A percentile compares a stretch with the other conserved stretches of the same genome.
These are phyloP conservation scores for Ditylenchus weischeri DNA, from an alignment of 2,888 invertebrate genomes.

Conservation along the genomic window DNA sequence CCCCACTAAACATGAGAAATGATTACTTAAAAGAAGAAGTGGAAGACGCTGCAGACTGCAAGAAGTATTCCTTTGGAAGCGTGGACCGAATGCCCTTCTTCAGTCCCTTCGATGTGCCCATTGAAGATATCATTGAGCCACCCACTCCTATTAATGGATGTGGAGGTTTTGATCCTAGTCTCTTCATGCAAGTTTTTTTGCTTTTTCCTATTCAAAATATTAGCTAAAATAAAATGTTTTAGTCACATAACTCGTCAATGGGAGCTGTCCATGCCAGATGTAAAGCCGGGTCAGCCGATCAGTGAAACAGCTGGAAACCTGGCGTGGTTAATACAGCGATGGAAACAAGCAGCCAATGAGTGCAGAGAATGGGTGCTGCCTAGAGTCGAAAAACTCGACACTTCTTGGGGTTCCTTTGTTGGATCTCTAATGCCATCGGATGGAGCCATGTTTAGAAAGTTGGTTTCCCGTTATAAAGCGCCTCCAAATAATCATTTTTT, in stretches of 20 bases:
- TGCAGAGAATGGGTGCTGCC: conserved; percentile 23
- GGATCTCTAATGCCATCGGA: conserved; percentile 42
- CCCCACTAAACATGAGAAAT: conserved; percentile 38
- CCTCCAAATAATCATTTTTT: no score
- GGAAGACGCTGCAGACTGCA: conserved; percentile 4
- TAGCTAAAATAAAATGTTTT: conserved; percentile 4
- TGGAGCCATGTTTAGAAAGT: conserved; percentile 31
- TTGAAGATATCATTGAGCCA: conserved; percentile 17
- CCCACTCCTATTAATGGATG: conserved; percentile 29
- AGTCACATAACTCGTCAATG: conserved; percentile 50
- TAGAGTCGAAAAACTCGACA: conserved; percentile 37
- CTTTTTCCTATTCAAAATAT: conserved; percentile 4
- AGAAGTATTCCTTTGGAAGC: conserved; percentile 26
- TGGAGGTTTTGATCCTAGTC: conserved; percentile 31
- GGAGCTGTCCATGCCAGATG: conserved; percentile 36
- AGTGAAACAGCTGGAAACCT: conserved; percentile 32
- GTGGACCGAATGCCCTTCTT: conserved; percentile 23
- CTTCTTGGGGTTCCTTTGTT: conserved; percentile 45
- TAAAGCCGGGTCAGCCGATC: conserved; percentile 3
- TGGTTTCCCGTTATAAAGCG: not conserved
- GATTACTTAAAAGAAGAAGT: conserved; percentile 12
- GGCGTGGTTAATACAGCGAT: conserved; percentile 42
- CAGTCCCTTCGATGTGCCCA: conserved; percentile 6
- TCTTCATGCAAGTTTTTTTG: conserved; percentile 22
- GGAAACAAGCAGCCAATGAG: conserved; percentile 25